Percentiles rank a stretch among this genome's conserved stretches.
Conservation (phyloP, 2,888 invertebrate genomes). For the Hyposoter dolosus region DNA sequence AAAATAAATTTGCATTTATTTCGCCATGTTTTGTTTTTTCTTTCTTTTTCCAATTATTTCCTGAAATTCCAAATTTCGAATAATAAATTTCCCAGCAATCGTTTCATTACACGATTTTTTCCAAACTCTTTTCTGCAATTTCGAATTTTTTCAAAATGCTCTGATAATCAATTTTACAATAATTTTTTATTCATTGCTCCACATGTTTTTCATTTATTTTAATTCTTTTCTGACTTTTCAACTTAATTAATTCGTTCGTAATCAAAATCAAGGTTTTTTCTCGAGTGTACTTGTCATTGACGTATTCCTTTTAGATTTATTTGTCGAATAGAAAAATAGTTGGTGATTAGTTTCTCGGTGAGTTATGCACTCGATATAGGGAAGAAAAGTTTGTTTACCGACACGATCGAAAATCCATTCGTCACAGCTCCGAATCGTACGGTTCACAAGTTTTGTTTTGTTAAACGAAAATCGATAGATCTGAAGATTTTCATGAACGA, state of each 20-base stretch:
- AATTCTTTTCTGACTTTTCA: background rate
- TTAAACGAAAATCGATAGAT: slow-evolving; percentile 40
- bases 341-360: background rate
- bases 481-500: slow-evolving; percentile 48
- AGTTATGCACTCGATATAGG: background rate
- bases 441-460: background rate
- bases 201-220: background rate
- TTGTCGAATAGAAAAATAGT: background rate
- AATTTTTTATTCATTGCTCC: background rate
- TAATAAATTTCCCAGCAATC: too few relatives aligned
- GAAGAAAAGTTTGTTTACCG: background rate
- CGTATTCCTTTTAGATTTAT: background rate
- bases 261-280: background rate
- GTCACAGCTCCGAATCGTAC: background rate
- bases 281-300: background rate
- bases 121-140: too few relatives aligned
- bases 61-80: too few relatives aligned
- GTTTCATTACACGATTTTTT: too few relatives aligned
- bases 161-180: background rate
- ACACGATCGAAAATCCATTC: background rate
- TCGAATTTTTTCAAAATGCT: too few relatives aligned
- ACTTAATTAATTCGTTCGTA: too few relatives aligned
- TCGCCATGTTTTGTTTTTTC: slow-evolving; percentile 83
- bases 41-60: background rate
- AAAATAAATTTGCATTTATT: too few relatives aligned